These are phyloP conservation scores for Neosilurus mollespiculum DNA, from an alignment of 2,797 vertebrate genomes.

Conservation along the genomic window DNA sequence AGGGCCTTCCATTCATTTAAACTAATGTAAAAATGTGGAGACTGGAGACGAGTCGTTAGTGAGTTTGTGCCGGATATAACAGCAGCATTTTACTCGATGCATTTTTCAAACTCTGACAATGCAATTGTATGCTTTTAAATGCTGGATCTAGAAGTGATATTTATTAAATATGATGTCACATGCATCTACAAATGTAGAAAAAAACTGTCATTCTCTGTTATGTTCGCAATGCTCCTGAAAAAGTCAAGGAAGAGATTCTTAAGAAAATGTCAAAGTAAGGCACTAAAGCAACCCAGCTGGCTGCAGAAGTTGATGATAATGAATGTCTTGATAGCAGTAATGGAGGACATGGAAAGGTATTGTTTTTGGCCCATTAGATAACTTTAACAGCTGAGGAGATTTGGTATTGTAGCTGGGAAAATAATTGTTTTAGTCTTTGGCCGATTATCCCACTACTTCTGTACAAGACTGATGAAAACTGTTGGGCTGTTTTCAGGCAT, in stretches of 20 bases:
- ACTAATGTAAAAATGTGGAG: constrained; percentile 32
- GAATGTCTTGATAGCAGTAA: neutral
- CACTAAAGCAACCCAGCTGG: neutral
- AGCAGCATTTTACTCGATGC: constrained; percentile 3
- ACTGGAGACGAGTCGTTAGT: constrained; percentile 22
- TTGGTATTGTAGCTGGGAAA: neutral
- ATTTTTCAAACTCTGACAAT: constrained; percentile 3
- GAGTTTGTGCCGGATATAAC: constrained; percentile 7
- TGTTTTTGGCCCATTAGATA: neutral
- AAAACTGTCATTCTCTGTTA: neutral
- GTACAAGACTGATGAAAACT: neutral
- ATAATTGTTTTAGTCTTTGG: neutral
- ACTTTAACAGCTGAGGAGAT: neutral
- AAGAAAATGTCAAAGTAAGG: neutral
- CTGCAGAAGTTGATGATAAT: neutral
- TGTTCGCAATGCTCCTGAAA: neutral
- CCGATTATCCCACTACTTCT: neutral
- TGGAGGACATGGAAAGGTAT: neutral
- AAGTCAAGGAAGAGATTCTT: neutral
- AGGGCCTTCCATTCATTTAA: constrained; percentile 19
- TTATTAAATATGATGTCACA: neutral
- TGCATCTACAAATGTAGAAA: neutral
- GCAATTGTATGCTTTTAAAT: neutral
- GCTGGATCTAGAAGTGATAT: neutral
- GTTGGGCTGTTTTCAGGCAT: constrained; percentile 1